phyloP scores from a whole-genome alignment of 1,140 invertebrate species.

The Paramacrobiotus metropolitanus region DNA sequence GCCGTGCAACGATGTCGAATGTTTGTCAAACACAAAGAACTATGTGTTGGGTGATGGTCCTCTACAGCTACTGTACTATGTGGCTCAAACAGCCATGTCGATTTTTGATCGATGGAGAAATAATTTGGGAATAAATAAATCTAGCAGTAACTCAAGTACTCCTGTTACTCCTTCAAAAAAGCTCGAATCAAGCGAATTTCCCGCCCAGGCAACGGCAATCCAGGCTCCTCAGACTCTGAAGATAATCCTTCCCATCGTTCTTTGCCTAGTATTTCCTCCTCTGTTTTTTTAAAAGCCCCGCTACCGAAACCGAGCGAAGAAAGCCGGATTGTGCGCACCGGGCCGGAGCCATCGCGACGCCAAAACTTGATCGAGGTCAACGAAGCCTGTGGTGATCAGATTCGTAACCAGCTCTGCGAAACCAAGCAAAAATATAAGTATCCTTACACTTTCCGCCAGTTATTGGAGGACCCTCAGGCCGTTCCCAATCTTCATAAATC shows the following conservation, averaged over 20 bases:
- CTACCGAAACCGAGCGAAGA: background rate
- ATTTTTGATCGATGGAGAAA: background rate
- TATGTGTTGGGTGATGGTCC: no score
- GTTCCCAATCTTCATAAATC: background rate
- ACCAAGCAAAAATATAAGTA: no score
- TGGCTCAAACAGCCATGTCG: slow-evolving; percentile 2
- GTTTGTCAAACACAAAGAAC: no score
- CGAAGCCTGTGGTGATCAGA: no score
- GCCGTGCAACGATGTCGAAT: no score
- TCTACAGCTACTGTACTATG: no score
- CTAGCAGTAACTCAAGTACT: background rate
- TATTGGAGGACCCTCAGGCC: background rate
- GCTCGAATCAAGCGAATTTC: background rate
- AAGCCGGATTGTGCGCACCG: background rate
- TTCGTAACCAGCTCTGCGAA: background rate
- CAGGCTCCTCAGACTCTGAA: background rate
- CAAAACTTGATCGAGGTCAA: no score
- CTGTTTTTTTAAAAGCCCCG: background rate
- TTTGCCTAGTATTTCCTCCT: background rate
- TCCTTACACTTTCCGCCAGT: background rate
- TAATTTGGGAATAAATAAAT: background rate
- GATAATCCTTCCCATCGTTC: background rate
- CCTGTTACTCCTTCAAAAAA: background rate
- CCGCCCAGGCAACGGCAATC: background rate
- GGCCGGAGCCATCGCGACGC: background rate